Conservation (phyloP, 2,888 invertebrate genomes). For the Drosophila siamana region DNA sequence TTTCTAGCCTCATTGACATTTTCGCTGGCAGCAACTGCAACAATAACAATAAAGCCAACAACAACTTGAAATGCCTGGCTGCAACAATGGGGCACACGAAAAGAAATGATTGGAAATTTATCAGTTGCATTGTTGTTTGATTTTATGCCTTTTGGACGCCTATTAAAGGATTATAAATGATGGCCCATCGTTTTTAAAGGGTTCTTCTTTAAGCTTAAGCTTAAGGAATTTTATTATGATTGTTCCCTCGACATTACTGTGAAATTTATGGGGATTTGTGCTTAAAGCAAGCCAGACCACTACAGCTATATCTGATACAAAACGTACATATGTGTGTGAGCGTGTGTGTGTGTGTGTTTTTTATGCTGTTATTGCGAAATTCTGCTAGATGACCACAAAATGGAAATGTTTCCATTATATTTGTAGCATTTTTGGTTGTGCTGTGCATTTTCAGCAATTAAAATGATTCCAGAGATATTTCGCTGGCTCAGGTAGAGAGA, state of each 20-base stretch:
- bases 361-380: not conserved
- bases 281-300: constrained; percentile 24
- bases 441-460: constrained; percentile 28
- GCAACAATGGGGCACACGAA: constrained; percentile 46
- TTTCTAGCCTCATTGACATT: constrained; percentile 44
- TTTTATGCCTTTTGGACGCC: constrained; percentile 61
- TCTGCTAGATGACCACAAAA: constrained; percentile 27
- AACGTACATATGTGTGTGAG: not conserved
- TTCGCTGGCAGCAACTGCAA: constrained; percentile 10
- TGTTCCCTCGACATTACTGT: constrained; percentile 19
- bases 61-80: constrained; percentile 20
- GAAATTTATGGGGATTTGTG: constrained; percentile 32
- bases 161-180: constrained; percentile 79
- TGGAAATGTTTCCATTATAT: constrained; percentile 22
- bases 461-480: constrained; percentile 29
- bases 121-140: constrained; percentile 58
- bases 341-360: not conserved
- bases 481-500: constrained; percentile 63
- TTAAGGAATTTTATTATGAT: constrained; percentile 25
- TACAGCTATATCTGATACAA: not conserved
- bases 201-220: constrained; percentile 31
- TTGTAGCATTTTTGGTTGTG: constrained; percentile 11
- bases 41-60: constrained; percentile 5
- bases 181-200: constrained; percentile 39
- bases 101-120: constrained; percentile 56